phyloP scores from a whole-genome alignment of 2,888 invertebrate genomes.

The Capitulum mitella region DNA sequence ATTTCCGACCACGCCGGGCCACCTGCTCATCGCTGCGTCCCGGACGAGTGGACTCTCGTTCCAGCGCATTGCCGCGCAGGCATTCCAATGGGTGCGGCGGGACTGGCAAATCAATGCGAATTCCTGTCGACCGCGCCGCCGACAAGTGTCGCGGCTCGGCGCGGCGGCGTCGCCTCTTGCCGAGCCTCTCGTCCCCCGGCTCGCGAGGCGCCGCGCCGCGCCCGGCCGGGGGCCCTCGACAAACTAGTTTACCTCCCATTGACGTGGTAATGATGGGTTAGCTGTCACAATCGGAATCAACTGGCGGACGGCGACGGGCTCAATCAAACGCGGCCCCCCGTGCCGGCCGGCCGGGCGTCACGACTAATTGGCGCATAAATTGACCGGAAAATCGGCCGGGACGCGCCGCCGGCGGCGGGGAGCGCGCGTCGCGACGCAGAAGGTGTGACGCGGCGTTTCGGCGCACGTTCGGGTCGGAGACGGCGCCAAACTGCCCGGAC shows the following conservation, averaged over 20 bases:
- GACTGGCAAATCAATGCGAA: background rate
- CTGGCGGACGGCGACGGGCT: background rate
- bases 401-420: no score
- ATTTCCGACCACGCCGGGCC: no score
- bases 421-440: no score
- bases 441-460: no score
- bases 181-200: background rate
- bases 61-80: background rate
- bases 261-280: slow-evolving; percentile 25
- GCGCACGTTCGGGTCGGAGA: no score
- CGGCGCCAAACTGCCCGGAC: no score
- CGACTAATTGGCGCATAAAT: slow-evolving; percentile 23
- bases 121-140: background rate
- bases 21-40: background rate
- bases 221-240: background rate
- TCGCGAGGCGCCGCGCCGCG: background rate
- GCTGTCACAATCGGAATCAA: slow-evolving; percentile 22
- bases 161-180: background rate
- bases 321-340: slow-evolving; percentile 9
- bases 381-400: slow-evolving; percentile 18
- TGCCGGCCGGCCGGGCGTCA: background rate
- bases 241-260: slow-evolving; percentile 20
- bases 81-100: background rate
- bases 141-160: background rate
- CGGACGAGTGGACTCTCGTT: background rate